Evolutionary conservation across 2,113 vertebrate species (phyloP), one percentile per base, ranked within the genome.

Genomic region (Crotalus helleri): DNA sequence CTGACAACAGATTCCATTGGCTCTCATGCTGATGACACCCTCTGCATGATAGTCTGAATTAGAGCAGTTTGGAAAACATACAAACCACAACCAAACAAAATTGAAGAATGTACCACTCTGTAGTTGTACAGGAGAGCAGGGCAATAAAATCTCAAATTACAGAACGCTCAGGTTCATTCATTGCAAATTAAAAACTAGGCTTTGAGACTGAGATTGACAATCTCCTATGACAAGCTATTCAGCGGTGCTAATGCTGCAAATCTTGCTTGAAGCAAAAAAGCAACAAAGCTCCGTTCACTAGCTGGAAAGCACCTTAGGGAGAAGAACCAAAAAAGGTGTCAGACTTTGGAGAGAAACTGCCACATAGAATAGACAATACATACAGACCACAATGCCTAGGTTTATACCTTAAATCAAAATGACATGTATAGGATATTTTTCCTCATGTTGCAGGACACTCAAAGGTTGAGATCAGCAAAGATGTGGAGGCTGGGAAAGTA

Each of bases 21-120:
- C n/a, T 90, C 88, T 94, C 58, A 49, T 64, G 57, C 91, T 92
- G 87, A 89, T 58, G 55, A 86, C 81, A 85, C 46, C 74, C 87
- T 55, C 88, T 49, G 74, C 51, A 87, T 46, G 88, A 53, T 81
- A 90, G 92, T 53, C 88, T 93, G 88, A 59, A 93, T 90, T 85
- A 93, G 55, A 93, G 46, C 53, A 53, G 88, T 89, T 85, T 93
- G 88, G 92, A 93, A 93, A 90, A 90, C 29, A 51, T 59, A 53
- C 69, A 86, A 85, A n/a, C 61, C 29, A 51, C 5, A 6, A 92
- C 53, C 69, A 58, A 90, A 46, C 12, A 90, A 59, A 89, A 59
- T 11, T 33, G 51, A 46, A 59, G 44, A 12, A 85, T 85, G 55
- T 23, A 11, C 88, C 54, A 17, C 53, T 93, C 59, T 46, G 33